phyloP scores from a whole-genome alignment of 2,888 invertebrate genomes.

The Escarpia spicata region DNA sequence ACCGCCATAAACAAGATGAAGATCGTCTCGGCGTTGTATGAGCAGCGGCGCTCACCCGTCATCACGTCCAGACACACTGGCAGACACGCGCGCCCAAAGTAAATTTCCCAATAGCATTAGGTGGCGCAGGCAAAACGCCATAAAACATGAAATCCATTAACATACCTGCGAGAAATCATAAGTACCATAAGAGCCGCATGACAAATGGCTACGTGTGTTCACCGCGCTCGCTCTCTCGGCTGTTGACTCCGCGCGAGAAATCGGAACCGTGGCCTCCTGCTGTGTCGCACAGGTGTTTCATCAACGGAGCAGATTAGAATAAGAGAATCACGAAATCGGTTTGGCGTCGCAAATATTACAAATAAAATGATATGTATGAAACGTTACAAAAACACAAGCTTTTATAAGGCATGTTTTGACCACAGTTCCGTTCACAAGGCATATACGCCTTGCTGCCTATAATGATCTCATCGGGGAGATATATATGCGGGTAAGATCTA shows the following conservation, averaged over 20 bases:
- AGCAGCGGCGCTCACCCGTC: not conserved
- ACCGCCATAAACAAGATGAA: not conserved
- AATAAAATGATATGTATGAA: not conserved
- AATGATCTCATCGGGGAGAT: too few relatives aligned
- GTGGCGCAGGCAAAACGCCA: not conserved
- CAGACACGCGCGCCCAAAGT: constrained; percentile 9
- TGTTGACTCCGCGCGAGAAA: not conserved
- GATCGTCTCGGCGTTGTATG: not conserved
- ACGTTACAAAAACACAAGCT: too few relatives aligned
- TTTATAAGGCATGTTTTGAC: too few relatives aligned
- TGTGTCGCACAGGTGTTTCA: not conserved
- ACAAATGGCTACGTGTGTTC: not conserved
- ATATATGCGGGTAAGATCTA: too few relatives aligned
- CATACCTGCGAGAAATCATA: constrained; percentile 16
- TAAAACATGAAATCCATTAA: constrained; percentile 16
- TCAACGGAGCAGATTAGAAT: not conserved
- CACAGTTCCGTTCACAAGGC: too few relatives aligned
- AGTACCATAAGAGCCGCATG: not conserved
- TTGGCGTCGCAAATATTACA: not conserved
- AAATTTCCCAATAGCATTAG: not conserved
- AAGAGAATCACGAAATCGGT: not conserved
- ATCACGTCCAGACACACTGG: not conserved
- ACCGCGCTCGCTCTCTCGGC: not conserved
- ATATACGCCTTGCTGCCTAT: too few relatives aligned
- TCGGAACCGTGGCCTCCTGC: not conserved